A percentile compares a stretch with the other conserved stretches of the same genome.
Evolutionary conservation across 2,113 vertebrate genomes (phyloP).

Genomic region (Ochotona curzoniae): DNA sequence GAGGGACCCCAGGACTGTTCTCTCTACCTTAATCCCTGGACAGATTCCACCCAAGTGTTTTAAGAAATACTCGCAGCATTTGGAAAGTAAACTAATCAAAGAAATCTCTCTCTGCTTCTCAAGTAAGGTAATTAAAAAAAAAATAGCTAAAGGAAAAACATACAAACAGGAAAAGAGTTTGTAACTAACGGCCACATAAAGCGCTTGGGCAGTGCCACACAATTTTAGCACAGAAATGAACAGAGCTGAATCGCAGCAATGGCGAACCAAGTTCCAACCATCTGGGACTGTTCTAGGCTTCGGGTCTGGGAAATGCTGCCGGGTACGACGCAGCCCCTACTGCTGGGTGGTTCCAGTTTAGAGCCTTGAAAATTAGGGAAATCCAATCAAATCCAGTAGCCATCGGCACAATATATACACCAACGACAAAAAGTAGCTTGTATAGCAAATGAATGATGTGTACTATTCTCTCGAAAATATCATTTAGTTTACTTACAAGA

Average conservation of each 20-base stretch:
- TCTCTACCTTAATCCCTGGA: neutral
- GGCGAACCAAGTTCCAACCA: neutral
- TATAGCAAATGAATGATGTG: constrained; percentile 54
- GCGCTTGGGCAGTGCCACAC: neutral
- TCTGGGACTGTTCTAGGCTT: neutral
- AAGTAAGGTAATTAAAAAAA: neutral
- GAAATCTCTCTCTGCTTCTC: no score
- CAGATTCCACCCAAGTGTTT: neutral
- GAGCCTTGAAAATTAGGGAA: neutral
- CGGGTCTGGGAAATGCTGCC: neutral
- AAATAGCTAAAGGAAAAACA: neutral
- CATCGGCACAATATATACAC: neutral
- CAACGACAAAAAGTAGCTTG: constrained; percentile 16
- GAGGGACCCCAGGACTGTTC: neutral
- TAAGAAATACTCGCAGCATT: no score
- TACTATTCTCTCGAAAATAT: constrained; percentile 28
- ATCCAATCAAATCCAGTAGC: neutral
- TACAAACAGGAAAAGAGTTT: constrained; percentile 28
- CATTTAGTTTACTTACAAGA: constrained; percentile 62
- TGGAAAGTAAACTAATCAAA: no score
- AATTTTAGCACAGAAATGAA: constrained; percentile 28
- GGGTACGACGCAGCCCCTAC: neutral
- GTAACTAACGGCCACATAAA: constrained; percentile 35
- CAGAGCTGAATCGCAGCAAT: neutral
- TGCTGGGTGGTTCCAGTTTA: neutral